These are phyloP conservation scores for Mercenaria mercenaria DNA, from an alignment of 1,140 invertebrate genomes.

Conservation along the genomic window DNA sequence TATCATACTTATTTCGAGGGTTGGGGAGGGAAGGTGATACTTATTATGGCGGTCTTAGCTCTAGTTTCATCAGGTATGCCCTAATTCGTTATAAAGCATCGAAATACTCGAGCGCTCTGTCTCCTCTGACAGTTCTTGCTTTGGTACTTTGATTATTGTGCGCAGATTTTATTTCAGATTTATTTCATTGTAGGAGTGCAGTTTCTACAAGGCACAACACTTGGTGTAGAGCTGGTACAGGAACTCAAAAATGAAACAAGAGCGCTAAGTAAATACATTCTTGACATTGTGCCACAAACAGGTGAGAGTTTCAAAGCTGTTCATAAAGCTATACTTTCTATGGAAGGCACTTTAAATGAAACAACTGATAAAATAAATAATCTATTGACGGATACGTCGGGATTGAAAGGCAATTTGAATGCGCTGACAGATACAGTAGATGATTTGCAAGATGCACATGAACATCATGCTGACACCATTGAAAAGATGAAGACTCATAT, in stretches of 20 bases:
- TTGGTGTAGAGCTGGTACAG: constrained; percentile 13
- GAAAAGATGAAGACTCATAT: neutral
- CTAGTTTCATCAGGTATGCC: no score
- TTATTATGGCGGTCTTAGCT: no score
- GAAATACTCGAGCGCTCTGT: no score
- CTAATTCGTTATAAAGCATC: no score
- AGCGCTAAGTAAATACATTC: constrained; percentile 6
- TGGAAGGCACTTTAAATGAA: neutral
- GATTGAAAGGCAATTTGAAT: neutral
- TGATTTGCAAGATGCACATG: neutral
- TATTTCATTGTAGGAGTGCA: constrained; percentile 22
- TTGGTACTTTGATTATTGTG: no score
- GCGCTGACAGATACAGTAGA: neutral
- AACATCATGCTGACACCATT: neutral
- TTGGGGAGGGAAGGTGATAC: no score
- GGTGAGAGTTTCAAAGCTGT: neutral
- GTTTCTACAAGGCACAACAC: constrained; percentile 33
- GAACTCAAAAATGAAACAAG: constrained; percentile 4
- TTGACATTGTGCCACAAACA: neutral
- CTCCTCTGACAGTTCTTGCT: no score
- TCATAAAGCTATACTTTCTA: neutral
- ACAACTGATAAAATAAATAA: neutral
- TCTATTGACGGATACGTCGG: neutral
- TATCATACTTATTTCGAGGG: no score
- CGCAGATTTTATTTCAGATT: neutral